Evolutionary conservation across 2,113 vertebrate species (phyloP), one percentile per base, ranked within the genome.

Genomic region (Serilophus lunatus): DNA sequence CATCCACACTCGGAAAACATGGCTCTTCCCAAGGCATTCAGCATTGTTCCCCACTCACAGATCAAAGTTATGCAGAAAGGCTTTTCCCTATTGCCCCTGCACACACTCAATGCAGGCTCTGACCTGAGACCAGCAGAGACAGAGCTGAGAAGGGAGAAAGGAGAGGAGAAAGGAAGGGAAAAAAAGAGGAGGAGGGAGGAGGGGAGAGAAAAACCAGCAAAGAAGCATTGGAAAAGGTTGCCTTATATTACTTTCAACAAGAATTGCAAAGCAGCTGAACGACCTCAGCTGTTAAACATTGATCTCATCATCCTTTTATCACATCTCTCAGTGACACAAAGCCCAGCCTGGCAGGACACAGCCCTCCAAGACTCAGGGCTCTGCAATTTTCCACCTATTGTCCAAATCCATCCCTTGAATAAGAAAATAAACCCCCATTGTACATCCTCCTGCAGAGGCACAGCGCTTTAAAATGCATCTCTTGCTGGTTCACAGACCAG

Each of bases 1-100:
- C 0, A 33, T 24, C 85, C 29, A 2, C 59, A 0, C 63, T 59
- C 7, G 0, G 45, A 54, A 44, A 66, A 20, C 51, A 7, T 2
- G 0, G 38, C 80, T 51, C 51, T 40, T 38, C 31, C 70, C 59
- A 44, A 54, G n/a, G 38, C 10, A 2, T 10, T 20, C 69, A 0
- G 1, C 1, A 0, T 2, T 61, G 12, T 20, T 6, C 8, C 54
- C 49, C 17, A 7, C 61, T 60, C 40, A 49, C 40, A 31, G 36
- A 20, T 3, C 54, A 18, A 8, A 22, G 12, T 13, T 5, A 18
- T 0, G 12, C 40, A 82, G 65, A 50, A 82, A 40, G 71, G 10
- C 22, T 14, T 61, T 33, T 44, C 50, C 26, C 61, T 61, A 10
- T 19, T 26, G 40, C 38, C 36, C 31, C 44, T 8, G 9, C 72